phyloP scores from a whole-genome alignment of 2,888 invertebrate species.

The Lycia hirtaria region DNA sequence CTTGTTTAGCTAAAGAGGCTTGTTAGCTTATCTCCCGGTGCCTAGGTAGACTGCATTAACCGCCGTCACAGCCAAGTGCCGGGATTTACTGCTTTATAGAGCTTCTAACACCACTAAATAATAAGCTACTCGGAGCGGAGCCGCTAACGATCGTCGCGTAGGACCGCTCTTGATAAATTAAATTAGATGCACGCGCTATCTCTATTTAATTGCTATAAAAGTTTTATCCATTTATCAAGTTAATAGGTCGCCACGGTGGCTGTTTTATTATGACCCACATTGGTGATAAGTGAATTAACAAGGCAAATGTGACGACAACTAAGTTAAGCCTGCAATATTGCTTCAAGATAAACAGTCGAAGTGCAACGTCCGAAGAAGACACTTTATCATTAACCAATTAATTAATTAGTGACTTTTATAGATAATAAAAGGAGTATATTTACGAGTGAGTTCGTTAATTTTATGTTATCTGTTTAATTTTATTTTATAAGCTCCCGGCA shows the following conservation, averaged over 20 bases:
- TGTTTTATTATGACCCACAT: conserved; percentile 54
- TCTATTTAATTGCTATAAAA: conserved; percentile 30
- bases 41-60: conserved; percentile 80
- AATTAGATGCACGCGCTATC: conserved; percentile 28
- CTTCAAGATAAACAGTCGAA: conserved; percentile 53
- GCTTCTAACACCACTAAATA: conserved; percentile 55
- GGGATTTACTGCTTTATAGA: conserved; percentile 68
- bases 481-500: conserved; percentile 66
- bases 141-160: conserved; percentile 38
- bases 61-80: conserved; percentile 65
- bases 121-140: conserved; percentile 45
- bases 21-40: conserved; percentile 62
- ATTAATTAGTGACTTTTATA: conserved; percentile 83
- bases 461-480: conserved; percentile 77
- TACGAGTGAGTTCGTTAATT: conserved; percentile 80
- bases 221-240: conserved; percentile 49
- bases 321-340: conserved; percentile 63
- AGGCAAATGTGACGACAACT: conserved; percentile 64
- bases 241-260: conserved; percentile 48
- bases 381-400: conserved; percentile 82
- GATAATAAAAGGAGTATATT: conserved; percentile 80
- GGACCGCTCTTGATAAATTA: conserved; percentile 20
- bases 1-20: conserved; percentile 37
- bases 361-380: conserved; percentile 59
- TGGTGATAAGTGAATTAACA: conserved; percentile 58